Evolutionary conservation across 2,797 vertebrate species (phyloP).

Genomic region (Molossus alvarezi): DNA sequence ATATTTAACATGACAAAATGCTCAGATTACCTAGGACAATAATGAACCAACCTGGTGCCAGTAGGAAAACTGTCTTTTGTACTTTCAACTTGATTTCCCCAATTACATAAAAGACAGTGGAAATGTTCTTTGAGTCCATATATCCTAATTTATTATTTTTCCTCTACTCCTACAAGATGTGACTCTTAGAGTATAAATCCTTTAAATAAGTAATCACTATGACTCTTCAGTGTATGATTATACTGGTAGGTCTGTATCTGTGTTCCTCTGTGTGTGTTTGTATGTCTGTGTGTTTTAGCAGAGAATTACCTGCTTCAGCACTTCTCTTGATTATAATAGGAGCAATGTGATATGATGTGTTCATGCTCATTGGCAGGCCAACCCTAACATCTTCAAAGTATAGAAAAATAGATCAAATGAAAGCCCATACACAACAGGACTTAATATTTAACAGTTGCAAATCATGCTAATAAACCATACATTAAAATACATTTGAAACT

Average conservation of each 20-base stretch:
- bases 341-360: background rate
- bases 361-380: background rate
- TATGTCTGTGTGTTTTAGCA: background rate
- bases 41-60: background rate
- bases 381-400: background rate
- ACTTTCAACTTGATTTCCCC: background rate
- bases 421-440: background rate
- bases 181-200: background rate
- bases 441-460: slow-evolving; percentile 8
- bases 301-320: background rate
- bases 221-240: background rate
- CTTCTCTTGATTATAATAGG: background rate
- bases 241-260: background rate
- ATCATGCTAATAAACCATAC: background rate
- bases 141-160: background rate
- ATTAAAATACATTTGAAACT: background rate
- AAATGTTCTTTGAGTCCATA: background rate
- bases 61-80: background rate
- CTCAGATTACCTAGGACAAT: background rate
- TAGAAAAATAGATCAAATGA: background rate
- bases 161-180: background rate
- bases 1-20: background rate
- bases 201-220: background rate
- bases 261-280: background rate
- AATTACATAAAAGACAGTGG: background rate